Evolutionary conservation across 2,888 invertebrate genomes (phyloP), one percentile per base, ranked within the genome.

Genomic region (Cheilosia scutellata): DNA sequence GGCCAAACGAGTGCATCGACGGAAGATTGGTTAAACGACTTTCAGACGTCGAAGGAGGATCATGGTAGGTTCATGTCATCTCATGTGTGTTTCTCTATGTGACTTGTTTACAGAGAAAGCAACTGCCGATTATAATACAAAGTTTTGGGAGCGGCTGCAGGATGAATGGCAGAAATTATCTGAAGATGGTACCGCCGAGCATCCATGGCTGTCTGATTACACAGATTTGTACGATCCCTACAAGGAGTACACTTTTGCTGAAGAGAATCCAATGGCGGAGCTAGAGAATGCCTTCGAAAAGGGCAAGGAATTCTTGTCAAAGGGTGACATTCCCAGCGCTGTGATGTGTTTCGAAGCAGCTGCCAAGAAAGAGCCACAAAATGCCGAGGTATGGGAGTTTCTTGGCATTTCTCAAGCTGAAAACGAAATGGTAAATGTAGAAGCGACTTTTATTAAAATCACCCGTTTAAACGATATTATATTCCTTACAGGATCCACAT

Each of bases 281-380:
- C 92, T 95, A 87, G 93, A 94, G 66, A 95, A 97, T 93, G 96
- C 98, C 0, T 94, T 98, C 80, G 96, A 96, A 91, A 96, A 97
- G 89, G 99, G 98, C 0, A 95, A 97, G 90, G 94, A 95, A 89
- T 95, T 96, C 90, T 92, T 99, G 87, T 94, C 95, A 89, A 95
- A 95, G 88, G 98, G 98, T 9, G 99, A 99, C 92, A 94, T 99
- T 88, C 98, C 99, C 37, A 97, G 98, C 88, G 99, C 99, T 16
- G 98, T 98, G 0, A 93, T 99, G 31, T 96, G 98, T 90, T 99
- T 99, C 93, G 99, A 99, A 93, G 97, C 98, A 65, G 98, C 99
- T 9, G 98, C 96, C 3, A 96, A 97, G 90, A 96, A 97, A 90
- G 94, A 96, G 62, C 95, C 96, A 2, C 94, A 95, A 63, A 96